Percentiles rank a stretch among this genome's conserved stretches.
Evolutionary conservation across 2,888 invertebrate species (phyloP).

Genomic region (Yponomeuta plumbellus): DNA sequence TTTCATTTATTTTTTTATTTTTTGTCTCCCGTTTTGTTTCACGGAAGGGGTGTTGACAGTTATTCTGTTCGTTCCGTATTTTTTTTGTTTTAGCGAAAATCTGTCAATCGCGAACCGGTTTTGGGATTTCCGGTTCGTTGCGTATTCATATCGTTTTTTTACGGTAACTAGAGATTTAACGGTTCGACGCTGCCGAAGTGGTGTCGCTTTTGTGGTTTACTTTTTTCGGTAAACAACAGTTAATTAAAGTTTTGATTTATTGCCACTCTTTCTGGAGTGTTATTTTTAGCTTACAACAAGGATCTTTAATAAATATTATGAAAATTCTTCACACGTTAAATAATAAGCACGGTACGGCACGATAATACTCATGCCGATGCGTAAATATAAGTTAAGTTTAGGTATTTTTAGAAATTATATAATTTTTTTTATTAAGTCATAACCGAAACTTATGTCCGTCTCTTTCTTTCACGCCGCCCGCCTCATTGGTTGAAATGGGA

Average conservation of each 20-base stretch:
- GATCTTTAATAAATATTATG: not conserved
- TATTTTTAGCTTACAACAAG: not conserved
- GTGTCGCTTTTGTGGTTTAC: conserved; percentile 65
- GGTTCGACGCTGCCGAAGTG: conserved; percentile 56
- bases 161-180: conserved; percentile 64
- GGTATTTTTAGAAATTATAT: too few species aligned
- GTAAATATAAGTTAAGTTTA: too few species aligned
- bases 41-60: conserved; percentile 74
- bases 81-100: conserved; percentile 59
- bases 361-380: too few species aligned
- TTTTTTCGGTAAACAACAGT: conserved; percentile 53
- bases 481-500: conserved; percentile 38
- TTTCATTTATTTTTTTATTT: conserved; percentile 58
- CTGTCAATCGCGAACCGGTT: conserved; percentile 70
- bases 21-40: conserved; percentile 67
- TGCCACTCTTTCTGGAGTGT: conserved; percentile 38
- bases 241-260: conserved; percentile 73
- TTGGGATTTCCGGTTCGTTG: conserved; percentile 53
- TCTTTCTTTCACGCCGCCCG: conserved; percentile 53
- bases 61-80: conserved; percentile 60
- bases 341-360: too few species aligned
- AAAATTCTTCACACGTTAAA: not conserved
- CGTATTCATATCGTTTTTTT: conserved; percentile 60
- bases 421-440: not conserved
- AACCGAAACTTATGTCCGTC: conserved; percentile 22